phyloP scores from a whole-genome alignment of 2,113 vertebrate genomes.

The Pongo pygmaeus region DNA sequence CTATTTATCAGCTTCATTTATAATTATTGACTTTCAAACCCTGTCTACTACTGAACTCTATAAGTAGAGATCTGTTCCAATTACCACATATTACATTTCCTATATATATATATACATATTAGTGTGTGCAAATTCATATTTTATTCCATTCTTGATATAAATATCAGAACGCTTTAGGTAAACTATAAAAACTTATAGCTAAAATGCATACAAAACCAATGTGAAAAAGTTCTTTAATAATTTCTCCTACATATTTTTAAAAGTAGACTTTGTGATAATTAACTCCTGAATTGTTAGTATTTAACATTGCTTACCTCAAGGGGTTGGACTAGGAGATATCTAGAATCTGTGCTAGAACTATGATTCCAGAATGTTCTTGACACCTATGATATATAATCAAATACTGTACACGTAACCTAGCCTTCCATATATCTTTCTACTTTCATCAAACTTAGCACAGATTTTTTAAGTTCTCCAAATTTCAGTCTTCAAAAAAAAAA shows the following conservation, averaged over 20 bases:
- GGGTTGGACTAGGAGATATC: not conserved
- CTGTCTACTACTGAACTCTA: not conserved
- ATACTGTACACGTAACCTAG: not conserved
- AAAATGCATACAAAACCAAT: not conserved
- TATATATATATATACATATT: not conserved
- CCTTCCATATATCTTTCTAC: not conserved
- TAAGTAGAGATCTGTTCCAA: not conserved
- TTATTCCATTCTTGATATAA: not conserved
- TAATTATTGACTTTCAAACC: not conserved
- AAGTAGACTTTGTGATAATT: not conserved
- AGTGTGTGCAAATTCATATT: not conserved
- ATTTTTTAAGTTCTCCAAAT: not conserved
- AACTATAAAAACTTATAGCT: not conserved
- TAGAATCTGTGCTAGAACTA: not conserved
- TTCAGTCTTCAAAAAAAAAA: not conserved
- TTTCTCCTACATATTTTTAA: not conserved
- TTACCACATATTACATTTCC: not conserved
- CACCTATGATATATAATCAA: not conserved
- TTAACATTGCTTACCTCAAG: not conserved
- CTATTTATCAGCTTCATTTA: not conserved
- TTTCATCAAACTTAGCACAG: not conserved
- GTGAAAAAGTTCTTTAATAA: not conserved
- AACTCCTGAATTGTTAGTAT: not conserved
- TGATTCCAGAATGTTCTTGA: not conserved
- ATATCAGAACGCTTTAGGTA: not conserved